phyloP scores from a whole-genome alignment of 1,140 invertebrate genomes.

The Piezodorus guildinii region DNA sequence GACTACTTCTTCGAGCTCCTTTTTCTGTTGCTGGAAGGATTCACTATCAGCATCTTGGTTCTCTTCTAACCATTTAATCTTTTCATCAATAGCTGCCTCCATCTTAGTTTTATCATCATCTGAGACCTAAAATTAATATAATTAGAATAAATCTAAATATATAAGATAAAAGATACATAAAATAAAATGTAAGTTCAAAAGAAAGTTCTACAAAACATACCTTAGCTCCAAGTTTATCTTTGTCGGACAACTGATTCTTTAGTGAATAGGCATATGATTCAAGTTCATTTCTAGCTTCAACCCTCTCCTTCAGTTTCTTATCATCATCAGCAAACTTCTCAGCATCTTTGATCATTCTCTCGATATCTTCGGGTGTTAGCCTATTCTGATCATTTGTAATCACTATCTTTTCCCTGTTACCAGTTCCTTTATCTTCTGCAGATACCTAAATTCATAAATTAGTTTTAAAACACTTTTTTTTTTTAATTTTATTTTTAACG shows the following conservation, averaged over 20 bases:
- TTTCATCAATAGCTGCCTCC: constrained; percentile 89
- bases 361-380: constrained; percentile 93
- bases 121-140: constrained; percentile 38
- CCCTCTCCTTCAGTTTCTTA: constrained; percentile 92
- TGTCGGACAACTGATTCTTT: constrained; percentile 94
- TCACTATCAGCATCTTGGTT: constrained; percentile 89
- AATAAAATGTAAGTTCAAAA: neutral
- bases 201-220: constrained; percentile 33
- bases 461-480: too few relatives aligned
- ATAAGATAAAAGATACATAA: neutral
- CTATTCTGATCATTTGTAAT: constrained; percentile 98
- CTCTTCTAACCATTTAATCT: constrained; percentile 96
- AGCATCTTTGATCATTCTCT: constrained; percentile 96
- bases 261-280: constrained; percentile 97
- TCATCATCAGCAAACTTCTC: constrained; percentile 98
- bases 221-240: constrained; percentile 95
- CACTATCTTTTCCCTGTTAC: constrained; percentile 95
- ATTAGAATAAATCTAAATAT: neutral
- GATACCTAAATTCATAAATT: constrained; percentile 53
- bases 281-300: constrained; percentile 88
- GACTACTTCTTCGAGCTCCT: constrained; percentile 87
- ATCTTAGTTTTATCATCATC: constrained; percentile 92
- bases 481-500: too few relatives aligned
- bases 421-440: constrained; percentile 97
- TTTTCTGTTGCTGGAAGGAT: constrained; percentile 95